Evolutionary conservation across 2,888 invertebrate species (phyloP).

Genomic region (Thalpophila matura): DNA sequence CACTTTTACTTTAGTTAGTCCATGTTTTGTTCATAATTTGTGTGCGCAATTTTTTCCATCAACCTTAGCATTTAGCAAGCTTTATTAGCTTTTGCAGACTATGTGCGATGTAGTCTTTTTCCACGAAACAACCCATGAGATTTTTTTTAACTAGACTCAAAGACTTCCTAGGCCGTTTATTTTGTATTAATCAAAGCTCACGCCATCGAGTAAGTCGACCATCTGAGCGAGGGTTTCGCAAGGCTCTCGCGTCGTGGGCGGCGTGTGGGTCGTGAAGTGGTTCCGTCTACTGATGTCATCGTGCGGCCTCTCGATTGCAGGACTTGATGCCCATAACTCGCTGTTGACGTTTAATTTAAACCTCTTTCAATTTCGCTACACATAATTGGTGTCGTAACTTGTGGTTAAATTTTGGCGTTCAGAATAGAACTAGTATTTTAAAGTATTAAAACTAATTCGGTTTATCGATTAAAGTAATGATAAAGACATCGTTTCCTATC

Average conservation of each 20-base stretch:
- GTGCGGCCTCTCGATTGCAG: constrained; percentile 66
- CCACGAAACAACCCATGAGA: background rate
- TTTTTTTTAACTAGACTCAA: background rate
- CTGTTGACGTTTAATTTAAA: constrained; percentile 42
- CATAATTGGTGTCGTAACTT: constrained; percentile 1
- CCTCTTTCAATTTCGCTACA: constrained; percentile 29
- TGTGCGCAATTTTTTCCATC: no score
- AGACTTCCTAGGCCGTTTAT: background rate
- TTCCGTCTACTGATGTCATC: constrained; percentile 89
- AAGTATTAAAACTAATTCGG: background rate
- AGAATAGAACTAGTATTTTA: background rate
- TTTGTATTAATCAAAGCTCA: constrained; percentile 44
- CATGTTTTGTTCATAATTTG: no score
- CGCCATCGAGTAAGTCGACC: constrained; percentile 44
- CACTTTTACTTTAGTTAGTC: no score
- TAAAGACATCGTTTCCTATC: constrained; percentile 1
- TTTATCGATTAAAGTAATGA: background rate
- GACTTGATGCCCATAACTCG: constrained; percentile 62
- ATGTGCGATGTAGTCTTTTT: background rate
- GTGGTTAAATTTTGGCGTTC: background rate
- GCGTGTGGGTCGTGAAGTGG: constrained; percentile 80
- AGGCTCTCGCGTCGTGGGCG: constrained; percentile 82
- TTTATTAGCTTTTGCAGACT: no score
- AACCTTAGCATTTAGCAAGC: no score
- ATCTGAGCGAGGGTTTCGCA: constrained; percentile 78